phyloP scores from a whole-genome alignment of 2,888 invertebrate species.

The Dichetophora obliterata region DNA sequence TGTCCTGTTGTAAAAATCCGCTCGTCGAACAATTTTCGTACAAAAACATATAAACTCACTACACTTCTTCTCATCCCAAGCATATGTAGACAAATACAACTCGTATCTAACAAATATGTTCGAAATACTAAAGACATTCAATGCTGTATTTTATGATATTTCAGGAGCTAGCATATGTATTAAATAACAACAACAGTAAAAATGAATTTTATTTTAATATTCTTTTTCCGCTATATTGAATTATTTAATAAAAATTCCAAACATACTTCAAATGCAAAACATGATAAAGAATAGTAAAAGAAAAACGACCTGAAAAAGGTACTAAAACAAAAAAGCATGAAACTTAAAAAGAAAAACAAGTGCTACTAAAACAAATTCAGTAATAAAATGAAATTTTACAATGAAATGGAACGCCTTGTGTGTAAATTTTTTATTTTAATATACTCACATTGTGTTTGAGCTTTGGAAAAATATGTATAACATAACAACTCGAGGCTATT shows the following conservation, averaged over 20 bases:
- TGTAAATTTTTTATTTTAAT: background rate
- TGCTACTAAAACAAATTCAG: background rate
- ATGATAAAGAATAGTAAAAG: background rate
- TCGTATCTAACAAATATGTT: background rate
- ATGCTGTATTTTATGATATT: background rate
- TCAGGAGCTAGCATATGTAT: background rate
- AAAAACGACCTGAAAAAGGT: background rate
- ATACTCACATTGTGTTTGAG: background rate
- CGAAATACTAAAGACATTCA: background rate
- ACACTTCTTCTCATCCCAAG: too few relatives aligned
- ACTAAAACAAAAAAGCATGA: background rate
- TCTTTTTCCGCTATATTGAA: background rate
- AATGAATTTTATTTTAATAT: background rate
- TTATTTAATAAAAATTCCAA: slow-evolving; percentile 23
- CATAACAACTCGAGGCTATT: background rate
- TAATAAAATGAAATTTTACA: background rate
- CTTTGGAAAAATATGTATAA: background rate
- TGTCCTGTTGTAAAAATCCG: background rate
- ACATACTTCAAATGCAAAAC: background rate
- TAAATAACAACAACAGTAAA: background rate
- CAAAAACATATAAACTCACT: background rate
- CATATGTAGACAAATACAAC: too few relatives aligned
- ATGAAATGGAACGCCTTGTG: background rate
- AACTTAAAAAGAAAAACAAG: background rate
- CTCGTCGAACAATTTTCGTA: background rate